These are phyloP conservation scores for Parascotia fuliginaria DNA, from an alignment of 2,888 invertebrate species.

Conservation along the genomic window DNA sequence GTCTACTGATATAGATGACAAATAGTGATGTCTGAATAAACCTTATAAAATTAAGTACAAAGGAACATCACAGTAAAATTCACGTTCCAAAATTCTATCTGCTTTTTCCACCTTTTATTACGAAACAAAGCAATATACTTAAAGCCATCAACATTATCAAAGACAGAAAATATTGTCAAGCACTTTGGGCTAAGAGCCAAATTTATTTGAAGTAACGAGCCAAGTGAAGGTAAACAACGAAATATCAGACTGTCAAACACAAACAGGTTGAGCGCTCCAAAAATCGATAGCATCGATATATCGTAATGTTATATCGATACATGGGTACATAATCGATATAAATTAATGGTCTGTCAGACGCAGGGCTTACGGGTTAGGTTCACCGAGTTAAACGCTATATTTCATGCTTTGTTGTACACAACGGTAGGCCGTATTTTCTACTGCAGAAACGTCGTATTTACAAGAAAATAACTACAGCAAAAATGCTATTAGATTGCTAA, in stretches of 20 bases:
- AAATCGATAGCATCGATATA: conserved; percentile 39
- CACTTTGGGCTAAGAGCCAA: conserved; percentile 20
- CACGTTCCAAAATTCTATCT: no score
- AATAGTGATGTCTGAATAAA: no score
- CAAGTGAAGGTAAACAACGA: conserved; percentile 37
- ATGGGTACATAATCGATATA: conserved; percentile 46
- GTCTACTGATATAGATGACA: no score
- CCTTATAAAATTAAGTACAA: no score
- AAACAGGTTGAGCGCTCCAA: conserved; percentile 28
- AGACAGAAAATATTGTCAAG: conserved; percentile 10
- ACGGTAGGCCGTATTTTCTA: conserved; percentile 24
- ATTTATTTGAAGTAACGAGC: conserved; percentile 22
- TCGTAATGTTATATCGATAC: conserved; percentile 33
- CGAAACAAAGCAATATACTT: no score
- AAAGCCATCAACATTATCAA: background rate
- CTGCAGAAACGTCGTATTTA: no score
- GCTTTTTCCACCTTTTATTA: no score
- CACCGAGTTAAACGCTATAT: conserved; percentile 39
- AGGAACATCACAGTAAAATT: no score
- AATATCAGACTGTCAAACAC: conserved; percentile 48
- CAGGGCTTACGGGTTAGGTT: conserved; percentile 42
- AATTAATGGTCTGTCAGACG: conserved; percentile 53
- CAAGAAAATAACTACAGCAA: no score
- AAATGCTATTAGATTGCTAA: no score
- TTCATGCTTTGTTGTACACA: conserved; percentile 35